Conservation (phyloP, 2,888 invertebrate genomes). For the Drosophila nr. medialis region DNA sequence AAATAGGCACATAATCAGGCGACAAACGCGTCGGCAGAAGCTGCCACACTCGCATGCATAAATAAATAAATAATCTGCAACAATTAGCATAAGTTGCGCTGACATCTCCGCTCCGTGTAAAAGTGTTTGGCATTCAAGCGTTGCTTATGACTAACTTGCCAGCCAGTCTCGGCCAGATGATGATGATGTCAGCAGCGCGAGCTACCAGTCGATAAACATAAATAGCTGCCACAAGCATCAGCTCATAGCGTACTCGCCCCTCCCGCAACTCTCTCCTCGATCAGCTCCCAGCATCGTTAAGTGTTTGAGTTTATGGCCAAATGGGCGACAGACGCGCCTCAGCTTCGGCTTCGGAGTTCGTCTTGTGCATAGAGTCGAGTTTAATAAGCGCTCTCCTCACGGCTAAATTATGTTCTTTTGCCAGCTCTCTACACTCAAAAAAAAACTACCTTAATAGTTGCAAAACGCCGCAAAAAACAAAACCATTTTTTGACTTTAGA, state of each 20-base stretch:
- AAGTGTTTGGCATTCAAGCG: slow-evolving; percentile 50
- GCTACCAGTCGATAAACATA: slow-evolving; percentile 78
- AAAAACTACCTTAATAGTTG: accelerated
- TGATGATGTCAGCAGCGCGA: slow-evolving; percentile 55
- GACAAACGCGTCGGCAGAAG: slow-evolving; percentile 59
- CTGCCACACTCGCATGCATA: slow-evolving; percentile 57
- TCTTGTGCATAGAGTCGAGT: slow-evolving; percentile 40
- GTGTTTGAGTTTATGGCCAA: slow-evolving; percentile 75
- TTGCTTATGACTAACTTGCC: slow-evolving; percentile 55
- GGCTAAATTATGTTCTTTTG: slow-evolving; percentile 77
- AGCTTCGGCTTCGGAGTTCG: slow-evolving; percentile 13
- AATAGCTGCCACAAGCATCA: slow-evolving; percentile 55
- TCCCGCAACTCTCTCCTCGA: not conserved
- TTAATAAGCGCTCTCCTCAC: slow-evolving; percentile 76
- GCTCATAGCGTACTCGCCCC: not conserved
- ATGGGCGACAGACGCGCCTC: slow-evolving; percentile 63
- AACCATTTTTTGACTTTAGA: not conserved
- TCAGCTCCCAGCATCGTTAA: slow-evolving; percentile 56
- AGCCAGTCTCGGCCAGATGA: slow-evolving; percentile 18
- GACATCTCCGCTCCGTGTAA: slow-evolving; percentile 46
- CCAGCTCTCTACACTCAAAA: slow-evolving; percentile 28
- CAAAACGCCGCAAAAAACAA: not conserved
- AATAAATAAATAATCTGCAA: slow-evolving; percentile 76
- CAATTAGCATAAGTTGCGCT: slow-evolving; percentile 75
- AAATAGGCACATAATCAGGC: slow-evolving; percentile 81